Conservation (phyloP, 2,888 invertebrate genomes). For the Baccha elongata region DNA sequence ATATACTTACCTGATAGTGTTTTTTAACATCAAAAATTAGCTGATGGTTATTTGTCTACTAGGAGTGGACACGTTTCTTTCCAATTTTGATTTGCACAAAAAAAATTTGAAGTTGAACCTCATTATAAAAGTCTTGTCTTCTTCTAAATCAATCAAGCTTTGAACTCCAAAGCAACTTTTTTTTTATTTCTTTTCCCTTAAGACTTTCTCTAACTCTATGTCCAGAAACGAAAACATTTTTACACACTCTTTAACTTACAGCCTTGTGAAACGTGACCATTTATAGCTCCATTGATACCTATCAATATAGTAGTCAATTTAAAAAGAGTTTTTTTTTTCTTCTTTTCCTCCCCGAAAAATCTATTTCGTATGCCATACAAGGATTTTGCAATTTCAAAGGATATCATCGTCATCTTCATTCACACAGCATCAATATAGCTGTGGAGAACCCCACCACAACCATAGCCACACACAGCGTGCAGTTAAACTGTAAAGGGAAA, state of each 20-base stretch:
- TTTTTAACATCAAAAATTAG: too few species aligned
- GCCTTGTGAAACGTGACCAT: constrained; percentile 25
- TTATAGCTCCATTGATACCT: constrained; percentile 35
- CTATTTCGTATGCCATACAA: constrained; percentile 18
- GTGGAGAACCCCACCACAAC: too few species aligned
- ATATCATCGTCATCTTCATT: constrained; percentile 63
- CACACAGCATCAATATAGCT: too few species aligned
- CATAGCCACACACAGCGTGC: not conserved
- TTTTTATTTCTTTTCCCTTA: not conserved
- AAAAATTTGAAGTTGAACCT: too few species aligned
- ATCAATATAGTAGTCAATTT: constrained; percentile 27
- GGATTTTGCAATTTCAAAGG: constrained; percentile 60
- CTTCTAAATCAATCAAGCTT: not conserved
- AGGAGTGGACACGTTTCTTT: too few species aligned
- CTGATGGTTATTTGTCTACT: too few species aligned
- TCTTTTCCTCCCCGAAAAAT: constrained; percentile 3
- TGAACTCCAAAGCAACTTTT: not conserved
- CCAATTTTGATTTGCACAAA: too few species aligned
- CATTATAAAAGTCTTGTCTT: too few species aligned
- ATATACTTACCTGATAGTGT: too few species aligned
- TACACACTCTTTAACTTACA: not conserved
- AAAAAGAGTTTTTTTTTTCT: constrained; percentile 5
- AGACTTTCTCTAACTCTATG: not conserved
- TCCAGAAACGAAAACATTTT: not conserved
- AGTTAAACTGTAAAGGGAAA: constrained; percentile 55